Evolutionary conservation across 2,888 invertebrate genomes (phyloP), one percentile per base, ranked within the genome.

Genomic region (Eilema griseolum): DNA sequence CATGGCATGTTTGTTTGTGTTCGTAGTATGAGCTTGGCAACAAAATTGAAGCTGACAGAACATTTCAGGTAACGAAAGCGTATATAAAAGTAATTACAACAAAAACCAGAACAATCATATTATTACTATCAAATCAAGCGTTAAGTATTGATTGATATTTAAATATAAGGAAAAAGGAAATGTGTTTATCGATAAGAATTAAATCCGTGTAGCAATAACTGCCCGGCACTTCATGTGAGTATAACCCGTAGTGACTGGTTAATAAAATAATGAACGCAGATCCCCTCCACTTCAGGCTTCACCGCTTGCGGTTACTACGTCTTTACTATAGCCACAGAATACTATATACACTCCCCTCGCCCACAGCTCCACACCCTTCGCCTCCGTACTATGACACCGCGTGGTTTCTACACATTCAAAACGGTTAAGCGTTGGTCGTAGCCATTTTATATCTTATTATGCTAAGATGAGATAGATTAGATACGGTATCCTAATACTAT

Each of bases 251-350:
- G 79, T 82, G 41, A 81, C 83, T 78, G 83, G 85, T 84, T 52
- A 79, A 83, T 85, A 82, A 85, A 88, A 89, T 90, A 92, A 92
- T 89, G 88, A 92, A 88, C 89, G 89, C 82, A 77, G 77, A 75
- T 81, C 61, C 74, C 73, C 73, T 71, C 74, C 75, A 76, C 80
- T 81, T 71, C 83, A 77, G 79, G 72, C 75, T 80, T 67, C 85
- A 72, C 83, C 85, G 31, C 65, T 61, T 68, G 82, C 84, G 83
- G 85, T 90, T 92, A 92, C 92, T 93, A 92, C 92, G 91, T 77
- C 88, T 89, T 83, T 90, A 92, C 92, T 80, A 80, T 91, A 91
- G 87, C 89, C 91, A 52, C 3, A 52, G 52, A 52, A n/a, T 52
- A 52, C 20, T 52, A 46, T 60, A 60, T 90, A 83, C 86, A 76